Conservation (phyloP, 2,888 invertebrate genomes). For the Yponomeuta cagnagella region DNA sequence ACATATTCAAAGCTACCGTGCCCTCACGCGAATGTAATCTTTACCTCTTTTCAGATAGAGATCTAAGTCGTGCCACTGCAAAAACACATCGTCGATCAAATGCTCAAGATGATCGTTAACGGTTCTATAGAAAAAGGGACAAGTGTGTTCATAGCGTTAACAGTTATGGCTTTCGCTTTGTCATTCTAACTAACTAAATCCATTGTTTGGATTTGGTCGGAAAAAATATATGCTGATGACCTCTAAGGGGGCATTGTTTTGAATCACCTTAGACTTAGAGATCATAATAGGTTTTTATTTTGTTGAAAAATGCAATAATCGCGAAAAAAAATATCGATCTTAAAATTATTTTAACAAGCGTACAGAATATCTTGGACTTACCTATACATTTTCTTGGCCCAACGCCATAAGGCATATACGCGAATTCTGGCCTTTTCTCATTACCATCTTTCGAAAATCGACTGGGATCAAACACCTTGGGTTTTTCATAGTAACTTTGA, state of each 20-base stretch:
- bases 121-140: not conserved
- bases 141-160: not conserved
- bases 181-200: not conserved
- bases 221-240: not conserved
- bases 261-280: too few species aligned
- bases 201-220: not conserved
- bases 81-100: not conserved
- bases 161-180: not conserved
- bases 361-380: conserved; percentile 31
- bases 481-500: conserved; percentile 44
- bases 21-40: not conserved
- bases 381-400: conserved; percentile 66
- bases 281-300: too few species aligned
- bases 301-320: too few species aligned
- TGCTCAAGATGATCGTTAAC: not conserved
- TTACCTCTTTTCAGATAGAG: not conserved
- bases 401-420: conserved; percentile 60
- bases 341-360: too few species aligned
- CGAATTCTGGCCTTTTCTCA: conserved; percentile 35
- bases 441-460: conserved; percentile 45
- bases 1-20: not conserved
- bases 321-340: too few species aligned
- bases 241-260: not conserved
- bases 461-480: conserved; percentile 52
- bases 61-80: not conserved